Evolutionary conservation across 2,797 vertebrate genomes (phyloP).

Genomic region (Aldrovandia affinis): DNA sequence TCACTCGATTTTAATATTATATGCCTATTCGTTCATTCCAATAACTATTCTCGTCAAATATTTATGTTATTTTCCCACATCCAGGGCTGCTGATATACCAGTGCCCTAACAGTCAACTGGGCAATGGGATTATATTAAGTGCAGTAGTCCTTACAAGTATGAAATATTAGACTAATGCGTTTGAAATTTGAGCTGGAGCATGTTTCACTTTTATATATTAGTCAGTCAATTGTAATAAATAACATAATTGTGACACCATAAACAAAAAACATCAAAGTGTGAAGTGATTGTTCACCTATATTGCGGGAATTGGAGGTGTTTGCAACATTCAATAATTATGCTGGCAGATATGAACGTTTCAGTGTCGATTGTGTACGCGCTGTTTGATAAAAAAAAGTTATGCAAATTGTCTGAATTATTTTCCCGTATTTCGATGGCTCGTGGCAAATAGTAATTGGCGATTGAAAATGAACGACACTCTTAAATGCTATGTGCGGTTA

Average conservation of each 20-base stretch:
- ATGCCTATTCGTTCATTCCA: background rate
- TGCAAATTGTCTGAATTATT: background rate
- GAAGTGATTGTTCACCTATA: background rate
- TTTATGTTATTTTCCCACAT: background rate
- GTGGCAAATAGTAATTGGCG: background rate
- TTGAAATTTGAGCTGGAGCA: constrained; percentile 13
- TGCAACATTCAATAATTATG: background rate
- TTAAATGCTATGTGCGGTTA: background rate
- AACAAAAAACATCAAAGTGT: constrained; percentile 4
- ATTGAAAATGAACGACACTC: background rate
- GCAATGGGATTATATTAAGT: background rate
- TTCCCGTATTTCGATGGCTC: background rate
- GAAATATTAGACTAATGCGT: constrained; percentile 31
- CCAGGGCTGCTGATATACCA: constrained; percentile 9
- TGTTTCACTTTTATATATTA: background rate
- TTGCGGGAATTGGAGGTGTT: background rate
- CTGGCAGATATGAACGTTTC: background rate
- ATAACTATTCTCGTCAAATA: background rate
- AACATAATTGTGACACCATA: background rate
- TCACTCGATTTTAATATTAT: background rate
- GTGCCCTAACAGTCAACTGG: background rate
- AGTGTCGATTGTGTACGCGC: background rate
- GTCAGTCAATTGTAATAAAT: background rate
- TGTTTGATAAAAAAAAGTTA: background rate
- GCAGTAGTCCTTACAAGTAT: constrained; percentile 13